Evolutionary conservation across 2,113 vertebrate genomes (phyloP).

Genomic region (Chauna torquata): DNA sequence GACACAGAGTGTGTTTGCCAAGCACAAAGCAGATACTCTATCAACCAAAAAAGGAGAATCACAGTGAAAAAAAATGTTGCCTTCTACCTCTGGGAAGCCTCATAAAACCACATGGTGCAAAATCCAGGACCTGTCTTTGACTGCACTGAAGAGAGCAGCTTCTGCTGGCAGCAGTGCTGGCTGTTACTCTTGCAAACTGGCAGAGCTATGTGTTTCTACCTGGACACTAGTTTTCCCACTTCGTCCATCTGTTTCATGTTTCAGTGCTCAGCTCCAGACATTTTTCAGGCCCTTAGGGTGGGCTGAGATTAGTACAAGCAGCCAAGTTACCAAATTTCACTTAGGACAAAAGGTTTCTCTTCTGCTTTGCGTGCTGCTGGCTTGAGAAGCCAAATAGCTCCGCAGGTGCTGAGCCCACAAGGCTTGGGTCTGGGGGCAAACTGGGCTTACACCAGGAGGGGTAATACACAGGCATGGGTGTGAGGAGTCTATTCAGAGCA

Average conservation of each 20-base stretch:
- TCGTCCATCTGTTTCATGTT: neutral
- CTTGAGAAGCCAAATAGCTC: too few relatives aligned
- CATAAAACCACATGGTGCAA: neutral
- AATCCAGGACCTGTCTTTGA: neutral
- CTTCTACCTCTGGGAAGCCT: neutral
- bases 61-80: neutral
- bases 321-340: neutral
- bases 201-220: neutral
- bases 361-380: neutral
- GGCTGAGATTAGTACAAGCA: neutral
- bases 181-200: neutral
- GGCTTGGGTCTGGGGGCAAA: neutral
- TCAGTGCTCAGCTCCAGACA: neutral
- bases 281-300: neutral
- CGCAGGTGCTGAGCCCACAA: neutral
- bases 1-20: neutral
- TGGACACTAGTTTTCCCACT: neutral
- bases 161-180: neutral
- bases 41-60: neutral
- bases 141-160: neutral
- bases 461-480: rapidly evolving
- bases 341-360: neutral
- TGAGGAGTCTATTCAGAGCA: neutral
- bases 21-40: neutral
- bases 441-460: neutral